Evolutionary conservation across 1,140 invertebrate genomes (phyloP), one percentile per base, ranked within the genome.

Genomic region (Drosophila persimilis): DNA sequence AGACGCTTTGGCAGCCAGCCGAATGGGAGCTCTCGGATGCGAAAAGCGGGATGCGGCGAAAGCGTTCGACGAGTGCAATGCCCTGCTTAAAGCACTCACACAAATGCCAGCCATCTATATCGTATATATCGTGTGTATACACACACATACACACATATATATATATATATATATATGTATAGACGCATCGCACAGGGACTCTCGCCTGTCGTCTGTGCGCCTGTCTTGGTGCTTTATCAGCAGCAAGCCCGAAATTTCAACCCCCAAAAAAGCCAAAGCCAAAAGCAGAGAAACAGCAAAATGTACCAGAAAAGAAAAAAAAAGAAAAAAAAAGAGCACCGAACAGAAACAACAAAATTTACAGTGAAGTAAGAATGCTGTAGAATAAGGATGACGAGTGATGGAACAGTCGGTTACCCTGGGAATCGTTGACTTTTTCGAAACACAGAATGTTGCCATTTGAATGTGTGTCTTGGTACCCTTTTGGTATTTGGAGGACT

Each of bases 21-120:
- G 71, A 51, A 77, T 60, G 73, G 62, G 73, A 70, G 35, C 35
- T 39, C 77, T 85, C 63, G 67, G 71, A 66, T 75, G 65, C 52
- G 46, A 53, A 24, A 13, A 13, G 35, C 35, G 35, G 35, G 35
- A 39, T 39, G 35, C 35, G 22, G 29, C 20, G 43, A 24, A 63
- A 43, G 51, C 56, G 61, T 80, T 63, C 54, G 70, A 79, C 48
- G 86, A 86, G 86, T 90, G 86, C 86, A 90, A 90, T 90, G 86
- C 86, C 86, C 86, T 90, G 80, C 80, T 90, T 86, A 88, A 77
- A 69, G 57, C 60, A 35, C 63, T 66, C 58, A 58, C 60, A 59
- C 55, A 61, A 44, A 51, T 44, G n/a, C 35, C 35, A 39, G 13
- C 11, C 35, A 39, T 39, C 11, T 39, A 39, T 39, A 13, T 35